Conservation (phyloP, 2,797 vertebrate species). For the Neopelma chrysocephalum region DNA sequence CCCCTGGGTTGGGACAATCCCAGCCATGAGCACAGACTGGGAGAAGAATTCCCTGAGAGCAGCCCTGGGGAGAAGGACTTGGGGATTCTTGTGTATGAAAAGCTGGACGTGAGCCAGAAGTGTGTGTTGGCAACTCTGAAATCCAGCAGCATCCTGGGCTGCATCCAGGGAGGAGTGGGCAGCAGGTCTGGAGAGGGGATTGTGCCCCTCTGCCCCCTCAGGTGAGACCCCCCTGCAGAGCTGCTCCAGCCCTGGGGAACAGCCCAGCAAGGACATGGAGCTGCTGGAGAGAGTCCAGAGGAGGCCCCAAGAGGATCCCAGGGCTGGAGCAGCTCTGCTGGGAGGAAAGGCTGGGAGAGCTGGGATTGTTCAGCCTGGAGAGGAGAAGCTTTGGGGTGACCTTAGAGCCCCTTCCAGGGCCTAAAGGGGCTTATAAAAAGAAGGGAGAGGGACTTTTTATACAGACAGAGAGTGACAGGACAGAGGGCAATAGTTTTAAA, state of each 20-base stretch:
- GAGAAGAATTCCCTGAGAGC: not conserved
- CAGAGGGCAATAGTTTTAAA: not conserved
- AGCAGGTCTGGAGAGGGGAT: not conserved
- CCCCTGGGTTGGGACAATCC: not conserved
- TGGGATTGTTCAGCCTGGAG: not conserved
- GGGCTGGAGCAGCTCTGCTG: not conserved
- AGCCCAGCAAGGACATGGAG: not conserved
- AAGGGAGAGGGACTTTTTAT: not conserved
- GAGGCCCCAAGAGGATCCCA: not conserved
- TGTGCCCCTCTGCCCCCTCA: not conserved
- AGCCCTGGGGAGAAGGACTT: not conserved
- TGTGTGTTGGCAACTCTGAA: not conserved
- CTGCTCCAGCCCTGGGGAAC: not conserved
- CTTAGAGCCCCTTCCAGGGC: not conserved
- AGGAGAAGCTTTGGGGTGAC: not conserved
- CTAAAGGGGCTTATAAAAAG: not conserved
- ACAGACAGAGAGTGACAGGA: not conserved
- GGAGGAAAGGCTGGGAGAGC: not conserved
- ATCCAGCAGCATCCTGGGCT: not conserved
- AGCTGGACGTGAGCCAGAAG: not conserved
- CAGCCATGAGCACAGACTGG: not conserved
- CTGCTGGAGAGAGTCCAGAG: not conserved
- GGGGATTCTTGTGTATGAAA: rapidly evolving
- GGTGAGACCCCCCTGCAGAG: not conserved
- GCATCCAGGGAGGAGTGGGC: not conserved